Evolutionary conservation across 1,140 invertebrate genomes (phyloP).

Genomic region (Tribolium castaneum): DNA sequence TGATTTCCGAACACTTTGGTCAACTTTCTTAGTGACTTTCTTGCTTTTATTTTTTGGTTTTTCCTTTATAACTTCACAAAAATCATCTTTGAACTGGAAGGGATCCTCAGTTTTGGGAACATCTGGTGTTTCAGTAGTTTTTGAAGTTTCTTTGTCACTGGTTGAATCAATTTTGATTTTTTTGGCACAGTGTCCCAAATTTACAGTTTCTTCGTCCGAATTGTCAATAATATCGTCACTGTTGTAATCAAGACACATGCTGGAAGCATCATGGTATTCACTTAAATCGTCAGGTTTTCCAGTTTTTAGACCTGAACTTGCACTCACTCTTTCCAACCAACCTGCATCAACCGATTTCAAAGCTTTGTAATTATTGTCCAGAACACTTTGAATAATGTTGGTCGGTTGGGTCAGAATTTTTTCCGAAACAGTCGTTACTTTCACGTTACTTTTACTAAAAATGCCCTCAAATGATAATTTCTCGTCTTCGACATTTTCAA

Average conservation of each 20-base stretch:
- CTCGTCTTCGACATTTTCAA: neutral
- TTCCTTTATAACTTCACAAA: neutral
- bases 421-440: constrained; percentile 52
- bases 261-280: constrained; percentile 21
- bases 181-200: constrained; percentile 54
- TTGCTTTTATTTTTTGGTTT: constrained; percentile 1
- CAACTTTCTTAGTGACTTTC: constrained; percentile 1
- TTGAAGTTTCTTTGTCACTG: neutral
- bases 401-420: constrained; percentile 58
- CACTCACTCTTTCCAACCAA: constrained; percentile 59
- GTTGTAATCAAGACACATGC: constrained; percentile 50
- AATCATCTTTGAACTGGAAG: neutral
- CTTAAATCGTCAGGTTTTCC: constrained; percentile 34
- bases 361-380: constrained; percentile 52
- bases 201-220: constrained; percentile 68
- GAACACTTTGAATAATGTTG: constrained; percentile 63
- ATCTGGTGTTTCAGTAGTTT: neutral
- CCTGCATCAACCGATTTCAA: constrained; percentile 56
- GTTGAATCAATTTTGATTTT: constrained; percentile 54
- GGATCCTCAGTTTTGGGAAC: neutral
- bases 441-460: constrained; percentile 40
- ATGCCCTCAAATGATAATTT: constrained; percentile 2
- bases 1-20: constrained; percentile 45
- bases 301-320: constrained; percentile 47
- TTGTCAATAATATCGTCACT: constrained; percentile 74